Base-by-base conservation (phyloP, 2,797 vertebrate genomes). In the Ptychobarbus kaznakovi region DNA sequence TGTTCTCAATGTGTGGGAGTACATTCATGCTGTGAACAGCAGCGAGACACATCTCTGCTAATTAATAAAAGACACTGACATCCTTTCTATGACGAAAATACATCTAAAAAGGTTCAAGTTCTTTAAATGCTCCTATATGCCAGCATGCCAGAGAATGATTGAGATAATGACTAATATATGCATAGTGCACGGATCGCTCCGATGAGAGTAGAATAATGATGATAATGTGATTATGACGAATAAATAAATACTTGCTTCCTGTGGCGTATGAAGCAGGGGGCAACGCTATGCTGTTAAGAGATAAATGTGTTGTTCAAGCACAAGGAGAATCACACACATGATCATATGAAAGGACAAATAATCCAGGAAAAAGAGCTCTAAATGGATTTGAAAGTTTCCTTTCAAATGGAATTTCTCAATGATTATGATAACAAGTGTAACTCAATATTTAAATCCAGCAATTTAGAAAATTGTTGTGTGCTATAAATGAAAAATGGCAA, bases 201-300 rank as follows among this genome's bases (percentile, higher is more conserved):
- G 46, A 87, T 78, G 83, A 88, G 79, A 80, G 83, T 58, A 69
- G 51, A 84, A 84, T 86, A 89, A 87, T 76, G 53, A 87, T 28
- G 40, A 61, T 80, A 63, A 80, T 85, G 65, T 49, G 66, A 80
- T 84, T 79, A 44, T 79, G 42, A 56, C 8, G 25, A 79, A 72
- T 72, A 81, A 69, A 81, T 85, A 79, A 70, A 79, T n/a, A 80
- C 40, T 72, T 4, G 13, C 63, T 79, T 78, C 49, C 63, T 70
- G 80, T 72, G 49, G 49, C 42, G 25, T 70, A 72, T 68, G 46
- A 68, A 18, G 61, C 6, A 4, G 51, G 75, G 22, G 75, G 75
- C 6, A 61, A 22, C 18, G 49, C 35, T 79, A 38, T 56, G 35
- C 46, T 69, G 63, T 22, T 46, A 35, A 10, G 5, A 53, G 28